Evolutionary conservation across 1,140 invertebrate genomes (phyloP).

Genomic region (Eriosoma lanigerum): DNA sequence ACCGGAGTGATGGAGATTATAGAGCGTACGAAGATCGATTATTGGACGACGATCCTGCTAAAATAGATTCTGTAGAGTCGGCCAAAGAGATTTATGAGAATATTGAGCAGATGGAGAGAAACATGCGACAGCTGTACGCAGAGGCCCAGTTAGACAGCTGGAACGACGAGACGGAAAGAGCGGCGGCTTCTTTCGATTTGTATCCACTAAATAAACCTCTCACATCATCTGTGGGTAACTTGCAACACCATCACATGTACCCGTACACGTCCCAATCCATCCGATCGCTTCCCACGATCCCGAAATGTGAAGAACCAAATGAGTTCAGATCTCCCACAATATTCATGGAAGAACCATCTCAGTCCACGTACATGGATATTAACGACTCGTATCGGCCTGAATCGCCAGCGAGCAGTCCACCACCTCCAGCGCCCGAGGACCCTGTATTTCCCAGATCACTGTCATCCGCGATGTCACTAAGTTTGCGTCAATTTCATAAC

Average conservation of each 20-base stretch:
- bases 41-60: constrained; percentile 20
- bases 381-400: neutral
- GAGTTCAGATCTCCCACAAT: neutral
- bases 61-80: constrained; percentile 24
- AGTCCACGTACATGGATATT: neutral
- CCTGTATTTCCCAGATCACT: constrained; percentile 53
- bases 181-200: constrained; percentile 33
- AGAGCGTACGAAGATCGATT: neutral
- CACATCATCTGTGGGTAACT: neutral
- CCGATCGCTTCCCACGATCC: constrained; percentile 20
- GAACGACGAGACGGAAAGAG: constrained; percentile 62
- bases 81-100: constrained; percentile 32
- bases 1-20: neutral
- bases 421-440: constrained; percentile 72
- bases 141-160: constrained; percentile 70
- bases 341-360: constrained; percentile 27
- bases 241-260: constrained; percentile 15
- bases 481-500: constrained; percentile 32
- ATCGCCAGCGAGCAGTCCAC: constrained; percentile 65
- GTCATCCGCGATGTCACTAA: constrained; percentile 55
- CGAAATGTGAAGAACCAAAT: neutral
- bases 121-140: constrained; percentile 68
- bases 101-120: constrained; percentile 60
- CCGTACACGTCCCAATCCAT: constrained; percentile 21
- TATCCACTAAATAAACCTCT: constrained; percentile 32